Percentiles rank a stretch among this genome's conserved stretches.
Evolutionary conservation across 2,888 invertebrate species (phyloP).

Genomic region (Megastigmus dorsalis): DNA sequence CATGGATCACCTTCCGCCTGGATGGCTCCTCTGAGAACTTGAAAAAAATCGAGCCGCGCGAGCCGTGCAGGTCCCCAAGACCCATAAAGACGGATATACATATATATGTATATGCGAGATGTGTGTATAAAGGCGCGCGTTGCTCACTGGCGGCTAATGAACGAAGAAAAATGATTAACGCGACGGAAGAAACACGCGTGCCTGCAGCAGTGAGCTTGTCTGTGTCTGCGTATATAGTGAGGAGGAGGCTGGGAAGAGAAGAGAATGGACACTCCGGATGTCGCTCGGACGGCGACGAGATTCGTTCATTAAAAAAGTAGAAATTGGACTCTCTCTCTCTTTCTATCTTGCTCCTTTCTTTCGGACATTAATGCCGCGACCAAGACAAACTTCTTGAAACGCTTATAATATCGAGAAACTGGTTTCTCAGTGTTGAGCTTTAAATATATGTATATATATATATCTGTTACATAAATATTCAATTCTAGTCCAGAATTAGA

Average conservation of each 20-base stretch:
- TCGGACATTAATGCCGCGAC: slow-evolving; percentile 28
- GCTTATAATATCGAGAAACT: background rate
- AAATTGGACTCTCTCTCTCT: slow-evolving; percentile 10
- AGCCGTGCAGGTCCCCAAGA: no score
- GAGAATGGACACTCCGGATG: slow-evolving; percentile 45
- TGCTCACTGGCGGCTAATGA: slow-evolving; percentile 42
- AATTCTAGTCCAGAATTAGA: no score
- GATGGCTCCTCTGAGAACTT: slow-evolving; percentile 57
- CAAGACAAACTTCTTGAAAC: slow-evolving; percentile 11
- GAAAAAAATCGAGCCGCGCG: slow-evolving; percentile 39
- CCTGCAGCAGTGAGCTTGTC: background rate
- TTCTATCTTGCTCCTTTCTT: slow-evolving; percentile 3
- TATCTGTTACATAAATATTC: no score
- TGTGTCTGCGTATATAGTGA: no score
- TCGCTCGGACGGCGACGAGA: slow-evolving; percentile 15
- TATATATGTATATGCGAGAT: background rate
- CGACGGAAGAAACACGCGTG: background rate
- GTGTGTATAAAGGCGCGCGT: slow-evolving; percentile 1
- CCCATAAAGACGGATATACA: background rate
- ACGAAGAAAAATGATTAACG: slow-evolving; percentile 53
- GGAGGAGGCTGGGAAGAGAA: no score
- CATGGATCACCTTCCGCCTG: slow-evolving; percentile 57
- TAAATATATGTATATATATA: no score
- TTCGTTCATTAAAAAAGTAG: slow-evolving; percentile 45
- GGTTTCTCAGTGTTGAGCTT: background rate